Percentiles rank a stretch among this genome's conserved stretches.
phyloP scores from a whole-genome alignment of 2,888 invertebrate genomes.

The Unio pictorum region DNA sequence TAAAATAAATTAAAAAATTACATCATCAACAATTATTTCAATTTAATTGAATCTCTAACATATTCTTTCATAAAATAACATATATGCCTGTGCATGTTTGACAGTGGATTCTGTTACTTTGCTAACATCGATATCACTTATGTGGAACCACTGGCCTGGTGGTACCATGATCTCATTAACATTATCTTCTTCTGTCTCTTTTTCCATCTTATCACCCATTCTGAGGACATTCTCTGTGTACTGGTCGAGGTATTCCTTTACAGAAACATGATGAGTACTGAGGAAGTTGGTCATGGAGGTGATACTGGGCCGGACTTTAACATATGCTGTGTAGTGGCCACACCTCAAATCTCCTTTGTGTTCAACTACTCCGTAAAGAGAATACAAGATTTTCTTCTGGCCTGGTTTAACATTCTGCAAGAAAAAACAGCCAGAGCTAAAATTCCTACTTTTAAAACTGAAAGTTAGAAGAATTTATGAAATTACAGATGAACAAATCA shows the following conservation, averaged over 20 bases:
- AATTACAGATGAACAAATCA: no score
- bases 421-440: slow-evolving; percentile 3
- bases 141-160: slow-evolving; percentile 91
- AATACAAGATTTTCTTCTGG: slow-evolving; percentile 83
- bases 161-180: slow-evolving; percentile 51
- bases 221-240: slow-evolving; percentile 37
- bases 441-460: no score
- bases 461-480: no score
- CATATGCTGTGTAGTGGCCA: slow-evolving; percentile 94
- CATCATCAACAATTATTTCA: no score
- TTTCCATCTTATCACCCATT: slow-evolving; percentile 18
- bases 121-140: slow-evolving; percentile 90
- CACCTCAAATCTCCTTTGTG: slow-evolving; percentile 93
- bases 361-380: slow-evolving; percentile 94
- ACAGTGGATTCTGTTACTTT: slow-evolving; percentile 86
- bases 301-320: slow-evolving; percentile 79
- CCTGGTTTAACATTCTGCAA: slow-evolving; percentile 71
- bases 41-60: slow-evolving; percentile 32
- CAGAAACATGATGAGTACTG: slow-evolving; percentile 37
- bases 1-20: no score
- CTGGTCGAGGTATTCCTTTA: slow-evolving; percentile 51
- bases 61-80: slow-evolving; percentile 96
- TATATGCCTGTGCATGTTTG: slow-evolving; percentile 90
- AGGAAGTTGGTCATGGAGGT: slow-evolving; percentile 52
- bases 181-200: slow-evolving; percentile 32